These are phyloP conservation scores for Lepus americanus DNA, from an alignment of 2,113 vertebrate genomes.

Conservation along the genomic window DNA sequence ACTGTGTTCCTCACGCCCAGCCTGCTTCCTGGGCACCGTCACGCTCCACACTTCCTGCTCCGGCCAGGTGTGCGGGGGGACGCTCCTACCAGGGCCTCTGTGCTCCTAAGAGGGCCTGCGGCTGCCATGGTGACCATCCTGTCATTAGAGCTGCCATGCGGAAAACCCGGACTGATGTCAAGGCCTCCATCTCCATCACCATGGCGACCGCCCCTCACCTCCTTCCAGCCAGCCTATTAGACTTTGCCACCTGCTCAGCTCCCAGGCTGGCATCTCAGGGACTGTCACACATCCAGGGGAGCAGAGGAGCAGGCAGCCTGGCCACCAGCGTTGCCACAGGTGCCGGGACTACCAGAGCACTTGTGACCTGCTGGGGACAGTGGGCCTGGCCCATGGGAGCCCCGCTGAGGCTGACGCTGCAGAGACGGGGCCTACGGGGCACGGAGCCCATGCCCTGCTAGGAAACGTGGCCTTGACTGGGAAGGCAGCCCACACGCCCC, in stretches of 20 bases:
- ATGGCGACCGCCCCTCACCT: constrained; percentile 73
- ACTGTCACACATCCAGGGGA: not conserved
- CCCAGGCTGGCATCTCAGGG: constrained; percentile 67
- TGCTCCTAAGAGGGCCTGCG: constrained; percentile 3
- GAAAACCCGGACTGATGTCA: constrained; percentile 83
- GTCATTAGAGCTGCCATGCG: constrained; percentile 81
- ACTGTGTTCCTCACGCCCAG: not conserved
- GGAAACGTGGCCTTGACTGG: too few species aligned
- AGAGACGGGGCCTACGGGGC: not conserved
- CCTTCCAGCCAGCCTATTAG: constrained; percentile 69
- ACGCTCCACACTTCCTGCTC: constrained; percentile 51
- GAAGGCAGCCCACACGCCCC: not conserved
- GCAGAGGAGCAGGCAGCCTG: not conserved
- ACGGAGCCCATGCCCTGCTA: too few species aligned
- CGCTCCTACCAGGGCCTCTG: constrained; percentile 66
- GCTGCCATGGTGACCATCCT: constrained; percentile 73
- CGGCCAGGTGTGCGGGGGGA: constrained; percentile 15
- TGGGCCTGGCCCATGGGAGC: not conserved
- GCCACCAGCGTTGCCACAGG: not conserved
- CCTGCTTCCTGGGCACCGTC: not conserved
- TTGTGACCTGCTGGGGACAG: not conserved
- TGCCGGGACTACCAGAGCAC: too few species aligned
- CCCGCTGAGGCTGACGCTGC: not conserved
- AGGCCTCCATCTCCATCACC: constrained; percentile 80
- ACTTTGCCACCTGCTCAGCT: constrained; percentile 82